Evolutionary conservation across 1,140 invertebrate species (phyloP), one percentile per base, ranked within the genome.

Genomic region (Drosophila aff.): DNA sequence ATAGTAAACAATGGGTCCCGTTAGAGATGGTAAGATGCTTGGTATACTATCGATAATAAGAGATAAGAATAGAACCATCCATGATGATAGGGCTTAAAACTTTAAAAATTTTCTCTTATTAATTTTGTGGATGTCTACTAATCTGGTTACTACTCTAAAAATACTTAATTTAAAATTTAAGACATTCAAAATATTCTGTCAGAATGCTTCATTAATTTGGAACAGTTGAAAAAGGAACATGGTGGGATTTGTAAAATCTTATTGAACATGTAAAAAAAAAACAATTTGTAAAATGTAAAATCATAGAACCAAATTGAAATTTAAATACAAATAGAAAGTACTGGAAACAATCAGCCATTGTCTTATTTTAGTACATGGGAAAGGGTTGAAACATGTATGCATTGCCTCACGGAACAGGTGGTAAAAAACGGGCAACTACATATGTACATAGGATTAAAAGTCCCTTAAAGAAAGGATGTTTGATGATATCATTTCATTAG

Each of bases 1-100:
- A 68, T 67, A 55, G 76, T 46, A 76, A 77, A 77, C 63, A 76
- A 59, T 33, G 23, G 36, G 28, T 46, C 38, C 43, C 49, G 28
- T 43, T 77, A 53, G 62, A 23, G 74, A 68, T 76, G 74, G 53
- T n/a, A 57, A 28, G 46, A 36, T 23, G 41, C 16, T n/a, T 53
- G 44, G 16, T 13, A 13, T 21, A 55, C 67, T 67, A 71, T 71
- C 67, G 67, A 55, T 67, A 46, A 33, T 21, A 33, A 55, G 18
- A 38, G 52, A 55, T 55, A 55, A 23, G 62, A 15, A 26, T 36
- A 8, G 13, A 40, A 44, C 49, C 47, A 43, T 69, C 67, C 67
- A 71, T 71, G 40, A 26, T 55, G 67, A 43, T 33, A 38, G 31
- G 31, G n/a, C 44, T 38, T n/a, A 6, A 71, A 71, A 46, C 23